Base-by-base conservation (phyloP, 2,113 vertebrate species). In the Platichthys flesus region DNA sequence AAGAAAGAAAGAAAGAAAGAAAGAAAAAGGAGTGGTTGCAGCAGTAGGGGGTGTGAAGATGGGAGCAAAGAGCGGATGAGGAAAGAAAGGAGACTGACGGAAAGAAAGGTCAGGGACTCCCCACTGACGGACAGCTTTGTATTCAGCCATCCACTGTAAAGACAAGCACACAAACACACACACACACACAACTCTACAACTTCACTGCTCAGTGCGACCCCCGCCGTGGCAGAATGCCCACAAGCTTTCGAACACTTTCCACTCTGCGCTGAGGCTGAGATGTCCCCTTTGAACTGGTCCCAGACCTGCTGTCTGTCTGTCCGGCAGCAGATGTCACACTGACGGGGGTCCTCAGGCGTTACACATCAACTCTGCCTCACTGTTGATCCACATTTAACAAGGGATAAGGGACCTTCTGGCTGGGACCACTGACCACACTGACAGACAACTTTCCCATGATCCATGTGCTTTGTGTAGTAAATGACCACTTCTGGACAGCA, bases 41-140 rank as follows among this genome's bases (percentile, higher is more conserved):
- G 69, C 74, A 52, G 68, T 3, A 18, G 72, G 77, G 45, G 71
- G 68, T 57, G 60, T 49, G 71, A 76, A 47, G 67, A 84, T 65
- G 78, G 69, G 63, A 81, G 52, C 21, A 23, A 76, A 75, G 76
- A 87, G 69, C 12, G 65, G 78, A 74, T 49, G 69, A 87, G 31
- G 74, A 65, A 72, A 85, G 78, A 90, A 71, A 82, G 71, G 49
- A 87, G 82, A 89, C 47, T 78, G 85, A 79, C 61, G 51, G 77
- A 79, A 61, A 82, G 76, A 90, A 92, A 94, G 91, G 90, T 92
- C 92, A 93, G 88, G 87, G 87, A 91, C 91, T 92, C 90, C 92
- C 91, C 66, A 55, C 91, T 92, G 93, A 91, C 83, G 70, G 68
- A 84, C 79, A 81, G 88, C 91, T 91, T 92, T 93, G 92, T 94